Percentiles rank a stretch among this genome's conserved stretches.
These are phyloP conservation scores for Baccha elongata DNA, from an alignment of 2,888 invertebrate species.

Conservation along the genomic window DNA sequence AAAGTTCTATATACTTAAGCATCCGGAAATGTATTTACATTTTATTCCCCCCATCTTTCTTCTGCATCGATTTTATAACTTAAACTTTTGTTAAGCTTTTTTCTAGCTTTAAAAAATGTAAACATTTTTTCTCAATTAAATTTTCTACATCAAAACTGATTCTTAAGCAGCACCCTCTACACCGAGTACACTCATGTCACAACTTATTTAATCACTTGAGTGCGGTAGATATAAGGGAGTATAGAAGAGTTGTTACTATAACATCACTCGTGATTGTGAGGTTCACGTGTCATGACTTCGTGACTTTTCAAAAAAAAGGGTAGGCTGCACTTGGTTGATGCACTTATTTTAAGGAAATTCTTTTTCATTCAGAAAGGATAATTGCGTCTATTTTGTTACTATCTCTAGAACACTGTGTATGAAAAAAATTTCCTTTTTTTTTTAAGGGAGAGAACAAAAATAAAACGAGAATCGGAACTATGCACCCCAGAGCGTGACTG, in stretches of 20 bases:
- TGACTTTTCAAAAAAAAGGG: conserved; percentile 12
- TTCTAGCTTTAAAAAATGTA: not conserved
- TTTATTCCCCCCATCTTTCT: too few species aligned
- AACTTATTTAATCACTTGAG: conserved; percentile 46
- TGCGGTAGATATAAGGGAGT: not conserved
- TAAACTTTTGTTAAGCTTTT: too few species aligned
- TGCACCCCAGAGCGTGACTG: conserved; percentile 49
- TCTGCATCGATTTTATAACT: too few species aligned
- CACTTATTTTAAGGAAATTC: conserved; percentile 55
- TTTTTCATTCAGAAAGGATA: conserved; percentile 19
- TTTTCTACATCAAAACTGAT: conserved; percentile 41
- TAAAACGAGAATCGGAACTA: conserved; percentile 35
- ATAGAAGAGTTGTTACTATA: not conserved
- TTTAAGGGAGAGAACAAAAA: not conserved
- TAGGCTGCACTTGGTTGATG: not conserved
- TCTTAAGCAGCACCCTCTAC: conserved; percentile 1
- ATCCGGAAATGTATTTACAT: too few species aligned
- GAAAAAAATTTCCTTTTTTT: not conserved
- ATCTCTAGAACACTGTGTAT: not conserved
- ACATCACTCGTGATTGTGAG: conserved; percentile 16
- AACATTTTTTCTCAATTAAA: conserved; percentile 19
- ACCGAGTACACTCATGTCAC: conserved; percentile 2
- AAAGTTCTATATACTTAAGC: too few species aligned
- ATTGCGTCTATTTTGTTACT: conserved; percentile 5
- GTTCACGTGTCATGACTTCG: conserved; percentile 44